Base-by-base conservation (phyloP, 2,113 vertebrate species). In the Thalassoma bifasciatum region DNA sequence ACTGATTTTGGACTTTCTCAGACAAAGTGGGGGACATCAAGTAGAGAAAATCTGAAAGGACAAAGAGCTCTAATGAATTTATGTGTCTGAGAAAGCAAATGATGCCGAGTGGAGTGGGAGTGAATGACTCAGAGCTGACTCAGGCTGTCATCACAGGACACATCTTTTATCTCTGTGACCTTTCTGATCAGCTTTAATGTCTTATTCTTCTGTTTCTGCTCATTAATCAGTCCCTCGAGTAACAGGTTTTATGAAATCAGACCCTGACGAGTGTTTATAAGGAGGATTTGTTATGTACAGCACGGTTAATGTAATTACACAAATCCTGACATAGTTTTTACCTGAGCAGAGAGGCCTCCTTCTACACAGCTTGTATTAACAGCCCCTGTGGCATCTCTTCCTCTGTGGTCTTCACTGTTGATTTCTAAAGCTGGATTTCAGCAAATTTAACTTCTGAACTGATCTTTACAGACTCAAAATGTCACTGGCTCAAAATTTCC, bases 101-200 rank as follows among this genome's bases (percentile, higher is more conserved):
- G 19, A 56, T 42, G n/a, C 10, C 8, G 11, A 22, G 17, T 36
- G 21, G 36, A 66, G 57, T 58, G 37, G 12, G 57, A 66, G 75
- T 10, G 34, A 40, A 40, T 56, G 38, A 70, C 42, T 60, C 38
- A 53, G 17, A n/a, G 12, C 42, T 70, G 53, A 63, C 44, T 66
- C 62, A 67, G 60, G 1, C 12, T 65, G 36, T 0, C 0, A 65
- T 75, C 26, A n/a, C n/a, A 65, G 2, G 23, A 37, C 13, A 17
- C 23, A 26, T 57, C 44, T 66, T 3, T 81, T 23, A 56, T 42
- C 10, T 0, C 0, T 0, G 1, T 24, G 56, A 67, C 24, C 17
- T 69, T 68, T 54, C 21, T 50, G 17, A 54, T 69, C 38, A n/a
- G 44, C 17, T 46, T 46, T 46, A 14, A 3, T 30, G 22, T 24